Conservation (phyloP, 30 jellyfish, hydroid and myxozoan genomes). For the Hydractinia symbiolongicarpus region DNA sequence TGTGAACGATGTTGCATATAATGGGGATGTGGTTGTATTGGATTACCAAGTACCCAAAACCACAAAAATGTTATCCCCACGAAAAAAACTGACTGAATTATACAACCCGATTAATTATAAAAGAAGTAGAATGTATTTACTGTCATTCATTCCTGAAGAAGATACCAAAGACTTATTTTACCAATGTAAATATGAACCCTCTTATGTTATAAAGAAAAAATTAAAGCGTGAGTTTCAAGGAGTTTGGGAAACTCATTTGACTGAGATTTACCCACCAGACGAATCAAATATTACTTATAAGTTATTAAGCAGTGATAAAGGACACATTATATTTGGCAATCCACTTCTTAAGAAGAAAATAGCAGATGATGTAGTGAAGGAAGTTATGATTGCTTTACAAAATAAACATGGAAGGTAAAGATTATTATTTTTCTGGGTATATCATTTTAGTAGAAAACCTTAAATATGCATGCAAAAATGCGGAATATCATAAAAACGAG, state of each 20-base stretch:
- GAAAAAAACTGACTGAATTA: not conserved
- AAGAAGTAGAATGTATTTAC: conserved; percentile 38
- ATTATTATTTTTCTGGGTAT: not conserved
- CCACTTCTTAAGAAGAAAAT: conserved; percentile 39
- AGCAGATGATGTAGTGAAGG: conserved; percentile 39
- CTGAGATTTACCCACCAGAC: conserved; percentile 77
- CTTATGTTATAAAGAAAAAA: conserved; percentile 35
- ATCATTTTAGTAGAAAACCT: not conserved
- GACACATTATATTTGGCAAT: conserved; percentile 77
- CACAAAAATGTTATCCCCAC: not conserved
- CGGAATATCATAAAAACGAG: too few relatives aligned
- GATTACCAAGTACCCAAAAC: conserved; percentile 2
- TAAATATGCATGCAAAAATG: too few relatives aligned
- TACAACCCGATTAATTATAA: conserved; percentile 2
- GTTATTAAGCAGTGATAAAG: conserved; percentile 24
- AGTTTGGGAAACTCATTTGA: conserved; percentile 77
- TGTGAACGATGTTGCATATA: conserved; percentile 2
- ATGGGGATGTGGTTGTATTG: not conserved
- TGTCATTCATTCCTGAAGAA: conserved; percentile 57
- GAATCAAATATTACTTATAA: conserved; percentile 33
- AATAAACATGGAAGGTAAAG: conserved; percentile 67
- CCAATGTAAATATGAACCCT: conserved; percentile 55
- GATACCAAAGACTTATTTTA: conserved; percentile 46
- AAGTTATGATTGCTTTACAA: conserved; percentile 48
- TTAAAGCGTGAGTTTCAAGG: conserved; percentile 47